Evolutionary conservation across 2,113 vertebrate species (phyloP).

Genomic region (Dicerorhinus sumatrensis): DNA sequence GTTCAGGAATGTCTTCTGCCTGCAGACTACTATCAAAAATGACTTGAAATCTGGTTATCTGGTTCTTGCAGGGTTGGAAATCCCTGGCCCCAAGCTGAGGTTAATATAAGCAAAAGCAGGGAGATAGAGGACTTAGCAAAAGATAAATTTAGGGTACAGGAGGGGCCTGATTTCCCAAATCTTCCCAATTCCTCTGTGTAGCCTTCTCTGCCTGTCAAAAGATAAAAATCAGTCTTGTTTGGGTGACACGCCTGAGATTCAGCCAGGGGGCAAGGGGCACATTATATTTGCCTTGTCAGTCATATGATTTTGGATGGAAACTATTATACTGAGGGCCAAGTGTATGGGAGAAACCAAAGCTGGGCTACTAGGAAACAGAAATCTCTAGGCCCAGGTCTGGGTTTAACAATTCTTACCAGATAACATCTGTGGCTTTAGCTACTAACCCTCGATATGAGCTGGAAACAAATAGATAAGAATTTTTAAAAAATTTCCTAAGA

Average conservation of each 20-base stretch:
- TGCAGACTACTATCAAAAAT: not conserved
- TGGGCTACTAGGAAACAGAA: not conserved
- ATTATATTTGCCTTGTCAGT: not conserved
- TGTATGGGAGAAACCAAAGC: not conserved
- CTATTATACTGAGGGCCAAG: not conserved
- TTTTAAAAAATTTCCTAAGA: not conserved
- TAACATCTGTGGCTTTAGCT: not conserved
- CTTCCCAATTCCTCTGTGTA: not conserved
- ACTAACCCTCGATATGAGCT: not conserved
- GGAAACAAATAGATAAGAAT: constrained; percentile 10
- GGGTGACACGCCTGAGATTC: not conserved
- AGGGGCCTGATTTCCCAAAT: not conserved
- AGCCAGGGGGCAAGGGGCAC: not conserved
- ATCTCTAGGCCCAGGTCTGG: not conserved
- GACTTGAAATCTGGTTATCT: constrained; percentile 16
- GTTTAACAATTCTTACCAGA: not conserved
- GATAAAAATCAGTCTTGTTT: not conserved
- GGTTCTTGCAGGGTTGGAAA: not conserved
- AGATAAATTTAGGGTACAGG: not conserved
- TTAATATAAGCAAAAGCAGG: not conserved
- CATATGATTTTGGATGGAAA: not conserved
- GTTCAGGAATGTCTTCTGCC: not conserved
- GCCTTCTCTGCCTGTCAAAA: not conserved
- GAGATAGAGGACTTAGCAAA: not conserved
- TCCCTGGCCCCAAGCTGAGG: not conserved